A percentile compares a stretch with the other conserved stretches of the same genome.
phyloP scores from a whole-genome alignment of 2,113 vertebrate genomes.

The Poecile atricapillus region DNA sequence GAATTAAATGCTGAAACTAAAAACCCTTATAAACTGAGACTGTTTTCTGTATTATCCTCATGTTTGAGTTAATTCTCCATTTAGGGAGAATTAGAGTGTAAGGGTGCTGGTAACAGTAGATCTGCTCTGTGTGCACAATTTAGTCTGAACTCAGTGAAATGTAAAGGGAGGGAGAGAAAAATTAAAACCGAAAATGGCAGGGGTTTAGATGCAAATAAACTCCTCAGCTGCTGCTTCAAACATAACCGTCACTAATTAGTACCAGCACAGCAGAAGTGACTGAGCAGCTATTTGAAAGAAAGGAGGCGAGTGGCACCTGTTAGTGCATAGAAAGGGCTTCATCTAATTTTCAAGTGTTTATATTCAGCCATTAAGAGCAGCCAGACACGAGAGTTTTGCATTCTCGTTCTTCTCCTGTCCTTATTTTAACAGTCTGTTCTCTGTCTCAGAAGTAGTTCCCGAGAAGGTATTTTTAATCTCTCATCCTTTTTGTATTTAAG shows the following conservation, averaged over 20 bases:
- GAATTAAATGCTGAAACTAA: not conserved
- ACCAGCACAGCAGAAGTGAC: not conserved
- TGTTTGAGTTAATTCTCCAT: not conserved
- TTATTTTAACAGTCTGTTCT: not conserved
- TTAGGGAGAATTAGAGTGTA: not conserved
- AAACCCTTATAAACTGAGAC: not conserved
- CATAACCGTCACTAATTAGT: not conserved
- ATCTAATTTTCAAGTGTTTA: not conserved
- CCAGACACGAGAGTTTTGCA: not conserved
- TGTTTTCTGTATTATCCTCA: not conserved
- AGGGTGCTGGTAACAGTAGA: not conserved
- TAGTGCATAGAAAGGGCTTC: not conserved
- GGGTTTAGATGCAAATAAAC: not conserved
- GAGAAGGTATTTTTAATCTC: not conserved
- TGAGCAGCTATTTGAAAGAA: not conserved
- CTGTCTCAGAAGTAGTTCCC: not conserved
- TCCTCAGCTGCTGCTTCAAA: constrained; percentile 29
- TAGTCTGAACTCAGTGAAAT: not conserved
- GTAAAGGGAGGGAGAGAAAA: not conserved
- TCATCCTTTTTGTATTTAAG: not conserved
- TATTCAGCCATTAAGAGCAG: not conserved
- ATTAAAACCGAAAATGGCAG: not conserved
- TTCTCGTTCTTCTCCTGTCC: not conserved
- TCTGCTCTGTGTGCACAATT: not conserved
- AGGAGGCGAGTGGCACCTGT: constrained; percentile 14